Base-by-base conservation (phyloP, 2,797 vertebrate genomes). In the Telmatherina bonti region DNA sequence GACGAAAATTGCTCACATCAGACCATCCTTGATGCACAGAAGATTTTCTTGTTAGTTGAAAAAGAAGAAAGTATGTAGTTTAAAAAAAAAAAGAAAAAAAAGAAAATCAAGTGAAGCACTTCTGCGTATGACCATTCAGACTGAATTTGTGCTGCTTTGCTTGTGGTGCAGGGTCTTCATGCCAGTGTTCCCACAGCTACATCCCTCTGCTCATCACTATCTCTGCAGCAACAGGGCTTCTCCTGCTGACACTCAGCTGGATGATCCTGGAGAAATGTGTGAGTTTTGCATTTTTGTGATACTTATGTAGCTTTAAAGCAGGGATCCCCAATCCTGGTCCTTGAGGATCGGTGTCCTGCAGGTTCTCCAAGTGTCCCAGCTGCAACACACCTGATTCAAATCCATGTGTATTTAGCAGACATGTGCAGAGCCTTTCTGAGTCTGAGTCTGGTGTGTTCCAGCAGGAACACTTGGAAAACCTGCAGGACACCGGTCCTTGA, bases 1-100 rank as follows among this genome's bases (percentile, higher is more conserved):
- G 60, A 55, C 33, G 30, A 27, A 10, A 73, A 77, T 70, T 0
- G 30, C 35, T 74, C 76, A 0, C 41, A 76, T 10, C 55, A 15
- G 20, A 16, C 29, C 16, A 0, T 51, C 29, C 9, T 16, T 24
- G 11, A 35, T 0, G 5, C 54, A 1, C 84, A 61, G 2, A 82
- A 72, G 16, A 38, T 89, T 2, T 75, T 93, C 18, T 31, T 94
- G 66, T 16, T 87, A 47, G 88, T 94, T 3, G 77, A 92, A 22
- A 61, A 8, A 3, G n/a, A 76, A 79, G 91, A n/a, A n/a, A n/a
- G 92, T 94, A 52, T 15, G 84, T 81, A 7, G 24, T 3, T 60
- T n/a, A n/a, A n/a, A n/a, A n/a, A n/a, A n/a, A n/a, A n/a, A n/a
- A n/a, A n/a, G n/a, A n/a, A n/a, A n/a, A n/a, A n/a, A n/a, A n/a